phyloP scores from a whole-genome alignment of 2,113 vertebrate species.

The Alethe castanea region DNA sequence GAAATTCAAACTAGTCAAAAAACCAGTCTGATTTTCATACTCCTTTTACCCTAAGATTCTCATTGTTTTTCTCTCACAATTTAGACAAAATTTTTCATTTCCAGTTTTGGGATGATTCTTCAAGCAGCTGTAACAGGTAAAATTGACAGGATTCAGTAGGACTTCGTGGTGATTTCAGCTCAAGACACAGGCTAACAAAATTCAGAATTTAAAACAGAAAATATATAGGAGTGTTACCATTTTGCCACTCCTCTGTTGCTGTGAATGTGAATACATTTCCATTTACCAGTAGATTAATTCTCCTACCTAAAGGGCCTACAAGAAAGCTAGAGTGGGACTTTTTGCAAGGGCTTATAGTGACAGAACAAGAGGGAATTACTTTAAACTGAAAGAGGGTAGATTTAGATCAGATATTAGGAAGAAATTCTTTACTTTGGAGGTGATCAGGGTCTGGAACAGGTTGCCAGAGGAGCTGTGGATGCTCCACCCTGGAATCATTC shows the following conservation, averaged over 20 bases:
- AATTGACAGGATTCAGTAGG: background rate
- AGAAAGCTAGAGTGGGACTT: background rate
- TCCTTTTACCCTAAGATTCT: background rate
- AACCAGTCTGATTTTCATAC: background rate
- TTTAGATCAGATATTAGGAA: background rate
- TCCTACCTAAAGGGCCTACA: background rate
- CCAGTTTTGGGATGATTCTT: background rate
- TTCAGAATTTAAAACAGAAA: background rate
- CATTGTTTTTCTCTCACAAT: background rate
- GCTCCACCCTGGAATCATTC: background rate
- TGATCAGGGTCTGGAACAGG: background rate
- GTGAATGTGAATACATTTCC: background rate
- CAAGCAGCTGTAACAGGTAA: background rate
- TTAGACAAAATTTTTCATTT: background rate
- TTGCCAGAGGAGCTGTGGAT: background rate
- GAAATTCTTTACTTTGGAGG: background rate
- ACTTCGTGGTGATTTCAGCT: background rate
- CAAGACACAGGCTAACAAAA: background rate
- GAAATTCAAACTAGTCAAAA: background rate
- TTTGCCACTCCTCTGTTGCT: background rate
- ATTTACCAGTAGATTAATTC: background rate
- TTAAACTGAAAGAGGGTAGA: background rate
- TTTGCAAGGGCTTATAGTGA: background rate
- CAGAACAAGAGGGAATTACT: background rate
- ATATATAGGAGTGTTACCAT: background rate